These are phyloP conservation scores for Melipona quadrifasciata DNA, from an alignment of 1,140 invertebrate species.

Conservation along the genomic window DNA sequence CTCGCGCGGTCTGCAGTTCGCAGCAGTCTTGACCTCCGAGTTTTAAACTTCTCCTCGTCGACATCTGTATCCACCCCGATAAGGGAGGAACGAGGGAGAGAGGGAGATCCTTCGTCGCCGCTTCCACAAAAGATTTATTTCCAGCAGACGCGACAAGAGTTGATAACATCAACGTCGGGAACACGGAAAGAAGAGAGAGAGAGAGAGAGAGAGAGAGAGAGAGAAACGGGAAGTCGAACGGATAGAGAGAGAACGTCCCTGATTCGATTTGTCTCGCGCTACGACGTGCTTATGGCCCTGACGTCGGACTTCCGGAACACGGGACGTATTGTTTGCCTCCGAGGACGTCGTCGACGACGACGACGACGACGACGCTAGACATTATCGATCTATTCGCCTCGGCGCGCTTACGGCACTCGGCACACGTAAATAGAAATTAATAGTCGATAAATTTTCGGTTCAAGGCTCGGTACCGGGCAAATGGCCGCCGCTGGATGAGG, in stretches of 20 bases:
- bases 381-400: conserved; percentile 34
- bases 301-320: conserved; percentile 52
- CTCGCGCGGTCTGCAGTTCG: too few species aligned
- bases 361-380: conserved; percentile 18
- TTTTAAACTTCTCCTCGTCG: too few species aligned
- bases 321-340: conserved; percentile 50
- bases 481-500: neutral
- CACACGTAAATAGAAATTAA: conserved; percentile 39
- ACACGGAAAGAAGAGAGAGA: conserved; percentile 19
- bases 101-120: conserved; percentile 34
- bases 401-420: neutral
- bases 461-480: neutral
- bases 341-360: conserved; percentile 15
- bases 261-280: conserved; percentile 55
- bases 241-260: conserved; percentile 41
- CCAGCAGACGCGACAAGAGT: conserved; percentile 46
- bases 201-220: conserved; percentile 12
- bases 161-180: conserved; percentile 45
- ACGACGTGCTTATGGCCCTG: conserved; percentile 54
- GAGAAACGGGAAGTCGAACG: conserved; percentile 40
- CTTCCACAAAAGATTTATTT: conserved; percentile 56
- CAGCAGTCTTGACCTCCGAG: too few species aligned
- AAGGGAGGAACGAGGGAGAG: too few species aligned
- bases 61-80: neutral
- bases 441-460: conserved; percentile 35